These are phyloP conservation scores for Intellagama lesueurii DNA, from an alignment of 2,797 vertebrate genomes.

Conservation along the genomic window DNA sequence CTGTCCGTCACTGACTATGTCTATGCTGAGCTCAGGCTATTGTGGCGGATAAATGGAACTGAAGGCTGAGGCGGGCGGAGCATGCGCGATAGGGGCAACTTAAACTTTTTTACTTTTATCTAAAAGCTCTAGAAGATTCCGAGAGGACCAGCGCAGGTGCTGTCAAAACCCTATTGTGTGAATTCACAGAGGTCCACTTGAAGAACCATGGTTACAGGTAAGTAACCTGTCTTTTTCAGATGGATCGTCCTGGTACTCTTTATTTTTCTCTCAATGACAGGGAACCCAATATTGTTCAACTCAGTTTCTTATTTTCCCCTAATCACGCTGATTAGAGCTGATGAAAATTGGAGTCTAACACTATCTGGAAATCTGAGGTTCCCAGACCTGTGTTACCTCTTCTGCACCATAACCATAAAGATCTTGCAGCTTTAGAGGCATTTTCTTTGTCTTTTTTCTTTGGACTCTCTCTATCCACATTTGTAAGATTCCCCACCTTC, in stretches of 20 bases:
- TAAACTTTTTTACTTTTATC: too few relatives aligned
- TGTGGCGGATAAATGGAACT: too few relatives aligned
- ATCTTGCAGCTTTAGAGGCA: rapidly evolving
- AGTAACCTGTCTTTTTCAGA: too few relatives aligned
- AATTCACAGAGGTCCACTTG: too few relatives aligned
- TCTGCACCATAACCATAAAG: not conserved
- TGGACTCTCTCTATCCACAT: not conserved
- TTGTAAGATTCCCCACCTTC: rapidly evolving
- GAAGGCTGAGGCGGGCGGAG: too few relatives aligned
- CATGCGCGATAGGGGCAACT: too few relatives aligned
- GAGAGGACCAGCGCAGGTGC: too few relatives aligned
- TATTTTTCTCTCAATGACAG: not conserved
- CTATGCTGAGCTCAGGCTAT: too few relatives aligned
- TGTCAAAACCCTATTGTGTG: too few relatives aligned
- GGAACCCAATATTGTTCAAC: not conserved
- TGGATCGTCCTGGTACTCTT: not conserved
- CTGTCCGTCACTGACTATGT: too few relatives aligned
- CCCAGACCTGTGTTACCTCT: not conserved
- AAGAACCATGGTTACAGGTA: too few relatives aligned
- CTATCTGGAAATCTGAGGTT: not conserved
- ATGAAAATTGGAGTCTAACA: not conserved
- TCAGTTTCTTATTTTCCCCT: not conserved
- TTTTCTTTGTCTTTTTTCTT: not conserved
- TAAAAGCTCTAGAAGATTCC: too few relatives aligned
- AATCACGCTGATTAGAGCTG: not conserved